Percentiles rank a stretch among this genome's conserved stretches.
phyloP scores from a whole-genome alignment of 2,113 vertebrate species.

The Climacteris rufus region DNA sequence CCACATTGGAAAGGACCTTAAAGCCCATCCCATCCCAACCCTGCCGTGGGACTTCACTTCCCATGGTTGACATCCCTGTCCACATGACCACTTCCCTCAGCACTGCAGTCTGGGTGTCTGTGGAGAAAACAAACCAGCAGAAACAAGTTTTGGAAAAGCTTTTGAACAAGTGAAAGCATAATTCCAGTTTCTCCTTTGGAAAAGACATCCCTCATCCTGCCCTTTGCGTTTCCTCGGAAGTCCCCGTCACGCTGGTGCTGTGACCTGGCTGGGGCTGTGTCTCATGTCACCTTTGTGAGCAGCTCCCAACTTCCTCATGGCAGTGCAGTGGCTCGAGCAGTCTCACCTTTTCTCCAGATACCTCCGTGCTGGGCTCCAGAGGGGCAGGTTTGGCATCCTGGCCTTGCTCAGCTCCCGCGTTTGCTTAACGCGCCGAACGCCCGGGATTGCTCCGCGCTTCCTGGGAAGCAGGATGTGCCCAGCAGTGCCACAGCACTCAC shows the following conservation, averaged over 20 bases:
- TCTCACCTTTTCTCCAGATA: background rate
- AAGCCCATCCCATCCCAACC: background rate
- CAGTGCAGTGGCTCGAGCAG: rapidly evolving
- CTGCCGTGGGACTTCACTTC: background rate
- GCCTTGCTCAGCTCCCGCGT: background rate
- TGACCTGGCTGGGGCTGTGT: background rate
- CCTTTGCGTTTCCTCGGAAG: background rate
- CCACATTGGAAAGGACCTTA: background rate
- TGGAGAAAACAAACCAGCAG: background rate
- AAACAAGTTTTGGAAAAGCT: background rate
- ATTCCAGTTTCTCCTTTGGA: background rate
- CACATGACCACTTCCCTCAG: background rate
- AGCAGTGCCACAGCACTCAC: background rate
- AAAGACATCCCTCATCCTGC: background rate
- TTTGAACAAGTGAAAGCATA: background rate
- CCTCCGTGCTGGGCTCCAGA: background rate
- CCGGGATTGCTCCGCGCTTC: background rate
- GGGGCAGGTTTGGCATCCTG: background rate
- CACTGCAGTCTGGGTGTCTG: background rate
- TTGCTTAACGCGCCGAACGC: background rate
- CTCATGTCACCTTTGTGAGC: background rate
- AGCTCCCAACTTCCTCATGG: background rate
- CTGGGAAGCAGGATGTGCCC: background rate
- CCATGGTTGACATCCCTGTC: rapidly evolving
- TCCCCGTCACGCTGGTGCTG: rapidly evolving